Base-by-base conservation (phyloP, 2,797 vertebrate species). In the Pempheris klunzingeri region DNA sequence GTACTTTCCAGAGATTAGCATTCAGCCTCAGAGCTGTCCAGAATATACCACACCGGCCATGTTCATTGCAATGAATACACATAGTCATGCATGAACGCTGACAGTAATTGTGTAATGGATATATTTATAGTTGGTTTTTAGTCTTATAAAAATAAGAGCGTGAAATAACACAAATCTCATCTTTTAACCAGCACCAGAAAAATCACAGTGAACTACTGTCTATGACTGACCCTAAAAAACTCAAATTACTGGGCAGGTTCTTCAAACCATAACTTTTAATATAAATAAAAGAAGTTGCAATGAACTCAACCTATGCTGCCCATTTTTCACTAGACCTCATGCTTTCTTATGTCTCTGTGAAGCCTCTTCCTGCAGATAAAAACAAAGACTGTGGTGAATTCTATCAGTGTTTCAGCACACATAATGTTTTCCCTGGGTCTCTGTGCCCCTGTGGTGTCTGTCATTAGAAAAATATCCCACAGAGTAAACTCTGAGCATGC, bases 381-480 rank as follows among this genome's bases (percentile, higher is more conserved):
- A 78, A 55, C 20, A 61, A 44, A 72, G 18, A 50, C 44, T n/a
- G 14, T 30, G 38, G 18, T 24, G 43, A 71, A 50, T 46, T 49
- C 18, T 32, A 60, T 70, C 52, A 41, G 34, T 38, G 39, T 55
- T 32, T 59, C 26, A 68, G 49, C 38, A 41, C 28, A 61, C 20
- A 65, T 41, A 3, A 38, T 20, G 30, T 55, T 71, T 57, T 6
- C 9, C 49, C 13, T 10, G 18, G 5, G 22, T 55, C 46, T 71
- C 34, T 66, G 32, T 39, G 39, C 60, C 20, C 50, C 46, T 28
- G 2, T 55, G 26, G 41, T 63, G 59, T 58, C 55, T 77, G 41
- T 61, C 78, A 77, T 74, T 61, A 47, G 62, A 75, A 13, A 49
- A 50, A 74, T 32, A 55, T 71, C 74, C 47, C 43, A 43, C 34